These are phyloP conservation scores for Nothobranchius furzeri DNA, from an alignment of 2,113 vertebrate species.

Conservation along the genomic window DNA sequence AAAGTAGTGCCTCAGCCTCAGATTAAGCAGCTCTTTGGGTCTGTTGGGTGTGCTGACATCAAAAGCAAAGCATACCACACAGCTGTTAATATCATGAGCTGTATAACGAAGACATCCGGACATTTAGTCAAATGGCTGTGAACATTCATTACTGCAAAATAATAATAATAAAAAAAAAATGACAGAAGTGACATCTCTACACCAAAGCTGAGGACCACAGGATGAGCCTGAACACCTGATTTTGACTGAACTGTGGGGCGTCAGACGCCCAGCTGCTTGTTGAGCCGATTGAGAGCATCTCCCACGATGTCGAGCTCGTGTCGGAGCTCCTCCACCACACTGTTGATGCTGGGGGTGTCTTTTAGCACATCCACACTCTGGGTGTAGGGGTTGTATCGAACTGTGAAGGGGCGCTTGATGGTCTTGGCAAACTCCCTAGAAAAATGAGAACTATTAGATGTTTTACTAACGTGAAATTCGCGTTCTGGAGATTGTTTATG, in stretches of 20 bases:
- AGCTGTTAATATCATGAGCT: slow-evolving; percentile 22
- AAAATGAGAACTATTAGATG: background rate
- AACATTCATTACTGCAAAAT: slow-evolving; percentile 52
- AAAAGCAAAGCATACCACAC: slow-evolving; percentile 29
- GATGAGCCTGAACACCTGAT: background rate
- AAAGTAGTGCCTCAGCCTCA: slow-evolving; percentile 18
- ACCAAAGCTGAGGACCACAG: slow-evolving; percentile 28
- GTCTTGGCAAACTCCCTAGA: slow-evolving; percentile 96
- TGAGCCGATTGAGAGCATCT: slow-evolving; percentile 89
- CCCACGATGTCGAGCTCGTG: slow-evolving; percentile 92
- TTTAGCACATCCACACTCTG: slow-evolving; percentile 92
- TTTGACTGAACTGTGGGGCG: background rate
- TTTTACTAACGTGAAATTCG: background rate
- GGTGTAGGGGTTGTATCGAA: slow-evolving; percentile 95
- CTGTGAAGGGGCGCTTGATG: slow-evolving; percentile 94
- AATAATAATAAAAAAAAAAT: slow-evolving; percentile 35
- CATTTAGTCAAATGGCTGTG: slow-evolving; percentile 30
- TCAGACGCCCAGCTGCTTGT: slow-evolving; percentile 86
- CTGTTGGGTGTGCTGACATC: slow-evolving; percentile 40
- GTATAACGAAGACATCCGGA: slow-evolving; percentile 31
- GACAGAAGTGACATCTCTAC: slow-evolving; percentile 45
- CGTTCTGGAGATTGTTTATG: background rate
- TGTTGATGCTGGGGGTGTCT: slow-evolving; percentile 89
- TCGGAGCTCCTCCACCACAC: slow-evolving; percentile 87
- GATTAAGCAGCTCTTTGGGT: slow-evolving; percentile 55